Evolutionary conservation across 53 echinoderm and acorn worm species (phyloP).

Genomic region (Actinopyga echinites): DNA sequence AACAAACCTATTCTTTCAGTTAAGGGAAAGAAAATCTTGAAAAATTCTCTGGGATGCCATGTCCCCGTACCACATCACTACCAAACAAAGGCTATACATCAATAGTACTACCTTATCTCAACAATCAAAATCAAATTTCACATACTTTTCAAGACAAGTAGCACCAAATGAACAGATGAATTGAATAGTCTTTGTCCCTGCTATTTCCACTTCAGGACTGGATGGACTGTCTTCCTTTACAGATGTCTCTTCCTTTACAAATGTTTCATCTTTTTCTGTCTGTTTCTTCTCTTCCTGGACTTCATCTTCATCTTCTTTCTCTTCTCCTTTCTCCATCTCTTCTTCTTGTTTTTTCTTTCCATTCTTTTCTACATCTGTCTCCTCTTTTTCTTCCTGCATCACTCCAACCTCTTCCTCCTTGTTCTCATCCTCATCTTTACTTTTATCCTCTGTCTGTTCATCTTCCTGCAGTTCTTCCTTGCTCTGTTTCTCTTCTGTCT

Average conservation of each 20-base stretch:
- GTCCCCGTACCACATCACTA: no score
- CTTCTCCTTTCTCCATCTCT: conserved; percentile 19
- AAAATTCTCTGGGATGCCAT: no score
- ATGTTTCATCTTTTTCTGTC: conserved; percentile 4
- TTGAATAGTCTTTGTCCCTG: conserved; percentile 70
- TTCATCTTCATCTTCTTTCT: background rate
- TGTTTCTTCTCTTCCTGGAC: conserved; percentile 7
- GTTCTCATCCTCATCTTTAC: background rate
- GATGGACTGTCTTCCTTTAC: no score
- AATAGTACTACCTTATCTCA: background rate
- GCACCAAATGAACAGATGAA: conserved; percentile 91
- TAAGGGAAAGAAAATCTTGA: no score
- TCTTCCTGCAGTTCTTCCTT: no score
- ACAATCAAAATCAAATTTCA: background rate
- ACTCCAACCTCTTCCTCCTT: background rate
- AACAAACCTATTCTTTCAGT: no score
- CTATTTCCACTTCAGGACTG: background rate
- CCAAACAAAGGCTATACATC: no score
- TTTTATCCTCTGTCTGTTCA: background rate
- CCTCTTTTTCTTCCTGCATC: background rate
- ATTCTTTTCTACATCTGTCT: background rate
- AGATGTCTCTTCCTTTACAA: background rate
- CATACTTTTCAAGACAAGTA: conserved; percentile 90
- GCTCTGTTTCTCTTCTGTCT: background rate
- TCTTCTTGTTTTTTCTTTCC: conserved; percentile 1